phyloP scores from a whole-genome alignment of 2,888 invertebrate genomes.

The Belgica antarctica region DNA sequence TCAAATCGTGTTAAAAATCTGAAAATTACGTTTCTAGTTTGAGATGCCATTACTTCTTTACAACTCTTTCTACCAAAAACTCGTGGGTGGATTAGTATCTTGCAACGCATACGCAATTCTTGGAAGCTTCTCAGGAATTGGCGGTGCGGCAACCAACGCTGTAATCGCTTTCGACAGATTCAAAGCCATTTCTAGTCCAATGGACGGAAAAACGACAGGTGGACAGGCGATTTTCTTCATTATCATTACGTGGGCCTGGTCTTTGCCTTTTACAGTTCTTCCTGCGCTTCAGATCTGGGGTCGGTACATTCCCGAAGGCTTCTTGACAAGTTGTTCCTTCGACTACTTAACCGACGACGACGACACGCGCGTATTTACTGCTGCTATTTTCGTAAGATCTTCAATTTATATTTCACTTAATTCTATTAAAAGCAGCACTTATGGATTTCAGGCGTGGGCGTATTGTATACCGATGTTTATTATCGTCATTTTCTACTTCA shows the following conservation, averaged over 20 bases:
- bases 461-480: conserved; percentile 65
- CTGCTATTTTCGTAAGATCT: conserved; percentile 65
- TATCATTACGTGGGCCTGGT: conserved; percentile 66
- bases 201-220: conserved; percentile 66
- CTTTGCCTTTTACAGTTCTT: conserved; percentile 64
- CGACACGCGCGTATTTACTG: conserved; percentile 65
- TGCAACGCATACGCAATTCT: conserved; percentile 65
- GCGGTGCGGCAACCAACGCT: conserved; percentile 68
- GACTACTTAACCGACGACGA: conserved; percentile 66
- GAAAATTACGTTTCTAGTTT: too few species aligned
- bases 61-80: conserved; percentile 62
- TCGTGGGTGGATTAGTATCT: conserved; percentile 64
- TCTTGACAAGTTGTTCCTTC: conserved; percentile 69
- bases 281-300: conserved; percentile 68
- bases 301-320: conserved; percentile 58
- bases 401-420: too few species aligned
- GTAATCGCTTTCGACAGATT: conserved; percentile 71
- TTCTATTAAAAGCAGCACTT: too few species aligned
- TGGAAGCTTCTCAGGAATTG: conserved; percentile 66
- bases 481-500: conserved; percentile 66
- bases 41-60: conserved; percentile 67
- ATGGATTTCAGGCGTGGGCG: too few species aligned
- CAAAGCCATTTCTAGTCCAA: conserved; percentile 68
- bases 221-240: conserved; percentile 64
- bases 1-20: too few species aligned